Evolutionary conservation across 2,888 invertebrate genomes (phyloP).

Genomic region (Germaria angustata): DNA sequence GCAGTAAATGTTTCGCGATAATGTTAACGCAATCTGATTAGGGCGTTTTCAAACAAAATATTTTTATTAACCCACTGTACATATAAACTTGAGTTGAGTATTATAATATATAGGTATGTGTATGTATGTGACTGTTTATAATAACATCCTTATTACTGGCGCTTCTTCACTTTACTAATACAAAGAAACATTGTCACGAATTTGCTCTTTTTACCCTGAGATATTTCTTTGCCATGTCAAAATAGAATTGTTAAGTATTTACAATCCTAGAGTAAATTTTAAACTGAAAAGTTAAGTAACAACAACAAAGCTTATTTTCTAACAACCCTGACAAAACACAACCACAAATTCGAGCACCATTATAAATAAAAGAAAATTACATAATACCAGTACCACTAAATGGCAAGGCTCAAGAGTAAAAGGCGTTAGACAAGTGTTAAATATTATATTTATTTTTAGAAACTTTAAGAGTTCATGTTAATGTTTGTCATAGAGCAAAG

Average conservation of each 20-base stretch:
- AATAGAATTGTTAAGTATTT: slow-evolving; percentile 28
- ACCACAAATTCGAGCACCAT: slow-evolving; percentile 18
- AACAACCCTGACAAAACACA: slow-evolving; percentile 22
- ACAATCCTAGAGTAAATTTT: slow-evolving; percentile 9
- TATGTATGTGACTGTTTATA: slow-evolving; percentile 3
- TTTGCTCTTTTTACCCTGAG: slow-evolving; percentile 49
- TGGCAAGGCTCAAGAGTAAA: no score
- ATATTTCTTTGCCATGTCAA: slow-evolving; percentile 40
- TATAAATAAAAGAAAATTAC: background rate
- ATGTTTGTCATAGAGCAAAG: no score
- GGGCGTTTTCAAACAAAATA: no score
- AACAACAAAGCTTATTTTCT: slow-evolving; percentile 19
- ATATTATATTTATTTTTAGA: background rate
- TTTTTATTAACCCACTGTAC: background rate
- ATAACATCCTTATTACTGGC: slow-evolving; percentile 7
- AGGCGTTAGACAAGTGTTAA: background rate
- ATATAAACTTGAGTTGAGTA: background rate
- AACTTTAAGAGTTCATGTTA: slow-evolving; percentile 9
- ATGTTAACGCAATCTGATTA: no score
- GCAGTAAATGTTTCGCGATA: no score
- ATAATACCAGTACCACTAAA: no score
- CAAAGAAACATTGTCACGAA: no score
- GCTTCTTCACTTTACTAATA: background rate
- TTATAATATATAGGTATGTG: background rate
- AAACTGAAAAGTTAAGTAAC: slow-evolving; percentile 6